Evolutionary conservation across 2,113 vertebrate genomes (phyloP), one percentile per base, ranked within the genome.

Genomic region (Atrichornis clamosus): DNA sequence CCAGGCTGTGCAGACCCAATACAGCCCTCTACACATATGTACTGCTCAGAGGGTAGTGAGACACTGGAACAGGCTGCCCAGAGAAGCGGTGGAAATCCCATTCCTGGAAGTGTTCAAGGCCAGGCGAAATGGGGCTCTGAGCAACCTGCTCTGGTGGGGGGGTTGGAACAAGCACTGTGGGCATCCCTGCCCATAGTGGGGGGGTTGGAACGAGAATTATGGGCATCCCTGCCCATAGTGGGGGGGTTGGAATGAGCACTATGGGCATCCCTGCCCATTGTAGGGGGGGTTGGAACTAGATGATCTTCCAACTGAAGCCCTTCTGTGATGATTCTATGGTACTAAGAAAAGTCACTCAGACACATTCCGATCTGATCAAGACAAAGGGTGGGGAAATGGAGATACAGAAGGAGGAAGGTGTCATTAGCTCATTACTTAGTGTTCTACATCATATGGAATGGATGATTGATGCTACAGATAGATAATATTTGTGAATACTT

Each of bases 121-220:
- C 44, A 15, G 52, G 60, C 20, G 82, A 60, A 24, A 3, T 44
- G 33, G 23, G 10, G 15, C 53, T 16, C n/a, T 3, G 7, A n/a
- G 24, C 28, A 18, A 26, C 44, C 55, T 55, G 59, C 5, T 18
- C 11, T 22, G 3, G 32, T 8, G 27, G 9, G n/a, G n/a, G n/a
- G n/a, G n/a, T n/a, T n/a, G n/a, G n/a, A n/a, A n/a, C n/a, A n/a
- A n/a, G n/a, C n/a, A n/a, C n/a, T n/a, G n/a, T n/a, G n/a, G n/a
- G n/a, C n/a, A n/a, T n/a, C 30, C 42, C 82, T 65, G 82, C n/a
- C 42, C 0, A 0, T 6, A 20, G 10, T 33, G 19, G 12, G 15
- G 17, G 13, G 6, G 1, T 10, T 35, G 60, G 42, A 49, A 50
- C 11, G 7, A 42, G n/a, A n/a, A n/a, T n/a, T n/a, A n/a, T n/a